Conservation (phyloP, 2,888 invertebrate genomes). For the Tetragonula carbonaria region DNA sequence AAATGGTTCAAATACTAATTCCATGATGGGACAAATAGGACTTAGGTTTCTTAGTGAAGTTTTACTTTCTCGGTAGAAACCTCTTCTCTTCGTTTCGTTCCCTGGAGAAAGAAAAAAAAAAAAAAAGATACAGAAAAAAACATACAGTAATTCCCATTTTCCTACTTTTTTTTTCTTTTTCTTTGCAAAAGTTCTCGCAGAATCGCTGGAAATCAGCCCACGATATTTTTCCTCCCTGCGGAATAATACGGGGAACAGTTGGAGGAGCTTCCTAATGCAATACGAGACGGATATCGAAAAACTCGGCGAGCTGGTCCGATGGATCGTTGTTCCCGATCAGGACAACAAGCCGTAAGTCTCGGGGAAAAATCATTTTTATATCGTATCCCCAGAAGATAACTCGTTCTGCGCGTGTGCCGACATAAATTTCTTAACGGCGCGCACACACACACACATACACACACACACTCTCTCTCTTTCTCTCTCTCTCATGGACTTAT, state of each 20-base stretch:
- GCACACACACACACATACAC: too few relatives aligned
- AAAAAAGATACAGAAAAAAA: neutral
- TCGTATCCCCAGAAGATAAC: constrained; percentile 13
- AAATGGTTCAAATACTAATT: too few relatives aligned
- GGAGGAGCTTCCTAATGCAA: neutral
- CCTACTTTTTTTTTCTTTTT: neutral
- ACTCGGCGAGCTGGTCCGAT: neutral
- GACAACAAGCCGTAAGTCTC: constrained; percentile 10
- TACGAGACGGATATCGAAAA: neutral
- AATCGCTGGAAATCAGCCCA: neutral
- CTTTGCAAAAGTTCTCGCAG: neutral
- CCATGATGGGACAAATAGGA: too few relatives aligned
- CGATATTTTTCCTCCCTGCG: neutral
- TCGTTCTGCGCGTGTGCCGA: constrained; percentile 22
- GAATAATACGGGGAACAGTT: neutral
- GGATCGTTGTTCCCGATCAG: neutral
- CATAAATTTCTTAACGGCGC: constrained; percentile 37
- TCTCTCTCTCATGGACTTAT: constrained; percentile 8
- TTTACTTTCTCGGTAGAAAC: neutral
- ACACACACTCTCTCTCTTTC: too few relatives aligned
- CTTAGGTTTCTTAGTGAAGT: too few relatives aligned
- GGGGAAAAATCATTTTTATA: constrained; percentile 29
- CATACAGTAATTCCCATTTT: neutral
- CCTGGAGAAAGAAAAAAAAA: too few relatives aligned
- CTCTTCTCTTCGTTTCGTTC: too few relatives aligned